Evolutionary conservation across 2,888 invertebrate species (phyloP).

Genomic region (Pseudanteris insignis): DNA sequence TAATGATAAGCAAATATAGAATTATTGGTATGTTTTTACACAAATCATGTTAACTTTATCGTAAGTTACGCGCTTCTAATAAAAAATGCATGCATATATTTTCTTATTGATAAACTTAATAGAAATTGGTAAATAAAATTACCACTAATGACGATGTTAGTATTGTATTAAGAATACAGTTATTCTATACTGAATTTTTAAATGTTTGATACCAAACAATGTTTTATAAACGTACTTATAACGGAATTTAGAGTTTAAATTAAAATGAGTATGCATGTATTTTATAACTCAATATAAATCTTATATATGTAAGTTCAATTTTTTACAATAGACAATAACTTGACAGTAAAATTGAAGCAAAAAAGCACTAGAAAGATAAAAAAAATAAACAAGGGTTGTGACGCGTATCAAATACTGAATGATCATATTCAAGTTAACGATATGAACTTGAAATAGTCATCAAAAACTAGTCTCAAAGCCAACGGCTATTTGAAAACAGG

Average conservation of each 20-base stretch:
- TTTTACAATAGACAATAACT: slow-evolving; percentile 18
- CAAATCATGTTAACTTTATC: background rate
- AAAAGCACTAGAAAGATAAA: background rate
- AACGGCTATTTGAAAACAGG: slow-evolving; percentile 48
- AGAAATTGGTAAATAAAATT: no score
- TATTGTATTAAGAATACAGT: no score
- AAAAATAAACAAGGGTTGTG: slow-evolving; percentile 53
- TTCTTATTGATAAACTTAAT: slow-evolving; percentile 3
- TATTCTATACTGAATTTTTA: no score
- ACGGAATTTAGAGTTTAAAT: no score
- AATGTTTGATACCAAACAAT: no score
- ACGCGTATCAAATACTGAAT: slow-evolving; percentile 63
- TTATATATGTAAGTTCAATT: background rate
- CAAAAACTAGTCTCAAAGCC: slow-evolving; percentile 47
- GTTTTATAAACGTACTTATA: no score
- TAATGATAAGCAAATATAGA: no score
- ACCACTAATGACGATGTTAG: no score
- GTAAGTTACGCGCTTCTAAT: background rate
- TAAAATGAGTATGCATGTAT: slow-evolving; percentile 20
- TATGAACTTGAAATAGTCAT: slow-evolving; percentile 62
- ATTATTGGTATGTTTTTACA: background rate
- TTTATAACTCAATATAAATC: slow-evolving; percentile 2
- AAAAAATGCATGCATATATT: slow-evolving; percentile 17
- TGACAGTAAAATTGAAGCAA: slow-evolving; percentile 1
- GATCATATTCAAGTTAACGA: slow-evolving; percentile 51